Conservation (phyloP, 2,113 vertebrate species). For the Scortum barcoo region DNA sequence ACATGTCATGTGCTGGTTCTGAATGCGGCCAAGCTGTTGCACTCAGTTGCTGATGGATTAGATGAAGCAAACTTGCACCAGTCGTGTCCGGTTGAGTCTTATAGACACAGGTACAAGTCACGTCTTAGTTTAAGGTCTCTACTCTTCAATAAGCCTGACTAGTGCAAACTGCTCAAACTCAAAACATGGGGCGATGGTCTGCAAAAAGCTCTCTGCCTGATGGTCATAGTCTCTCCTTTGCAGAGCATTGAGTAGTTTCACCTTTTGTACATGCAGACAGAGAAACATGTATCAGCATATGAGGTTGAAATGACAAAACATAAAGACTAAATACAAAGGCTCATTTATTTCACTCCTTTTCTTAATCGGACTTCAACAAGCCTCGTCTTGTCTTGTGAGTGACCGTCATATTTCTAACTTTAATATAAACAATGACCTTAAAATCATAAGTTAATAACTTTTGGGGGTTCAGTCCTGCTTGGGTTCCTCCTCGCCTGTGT, state of each 20-base stretch:
- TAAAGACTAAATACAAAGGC: not conserved
- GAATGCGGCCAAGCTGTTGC: no score
- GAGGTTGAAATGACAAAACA: not conserved
- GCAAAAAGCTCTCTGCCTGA: not conserved
- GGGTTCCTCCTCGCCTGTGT: conserved; percentile 19
- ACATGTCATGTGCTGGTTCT: no score
- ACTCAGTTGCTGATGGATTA: no score
- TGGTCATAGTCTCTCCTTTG: not conserved
- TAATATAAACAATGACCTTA: not conserved
- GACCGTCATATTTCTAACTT: not conserved
- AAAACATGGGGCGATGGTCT: not conserved
- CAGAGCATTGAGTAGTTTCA: not conserved
- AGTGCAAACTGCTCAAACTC: not conserved
- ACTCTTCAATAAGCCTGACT: not conserved
- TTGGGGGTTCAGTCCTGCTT: not conserved
- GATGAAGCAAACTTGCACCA: no score
- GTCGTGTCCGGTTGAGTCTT: no score
- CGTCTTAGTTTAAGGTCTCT: not conserved
- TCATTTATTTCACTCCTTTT: not conserved
- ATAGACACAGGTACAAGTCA: no score
- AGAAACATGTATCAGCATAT: not conserved
- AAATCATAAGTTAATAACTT: not conserved
- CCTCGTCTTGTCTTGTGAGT: not conserved
- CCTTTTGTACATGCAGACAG: no score
- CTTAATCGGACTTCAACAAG: not conserved